These are phyloP conservation scores for Cephus cinctus DNA, from an alignment of 1,140 invertebrate genomes.

Conservation along the genomic window DNA sequence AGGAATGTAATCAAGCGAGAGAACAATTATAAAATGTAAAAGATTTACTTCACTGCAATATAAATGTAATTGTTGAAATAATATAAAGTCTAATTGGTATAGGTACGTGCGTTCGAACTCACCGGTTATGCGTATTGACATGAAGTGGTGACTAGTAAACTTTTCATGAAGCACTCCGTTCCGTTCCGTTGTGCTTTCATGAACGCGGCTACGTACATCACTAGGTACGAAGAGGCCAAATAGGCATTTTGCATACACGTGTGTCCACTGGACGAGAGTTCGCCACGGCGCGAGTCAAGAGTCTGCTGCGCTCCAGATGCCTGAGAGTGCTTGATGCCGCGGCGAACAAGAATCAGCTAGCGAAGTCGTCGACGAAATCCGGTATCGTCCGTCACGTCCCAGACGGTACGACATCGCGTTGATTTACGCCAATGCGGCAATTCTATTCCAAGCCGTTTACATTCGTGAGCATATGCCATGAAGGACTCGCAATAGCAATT, in stretches of 20 bases:
- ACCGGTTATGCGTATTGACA: slow-evolving; percentile 30
- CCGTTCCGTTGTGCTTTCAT: slow-evolving; percentile 13
- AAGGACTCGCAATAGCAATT: slow-evolving; percentile 88
- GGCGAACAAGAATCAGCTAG: no score
- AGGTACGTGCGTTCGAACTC: no score
- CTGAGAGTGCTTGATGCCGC: no score
- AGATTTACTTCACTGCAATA: no score
- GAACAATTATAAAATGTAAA: no score
- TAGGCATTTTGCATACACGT: background rate
- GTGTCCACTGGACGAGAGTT: background rate
- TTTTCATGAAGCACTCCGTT: slow-evolving; percentile 22
- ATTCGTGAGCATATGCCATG: slow-evolving; percentile 84
- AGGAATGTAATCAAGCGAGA: no score
- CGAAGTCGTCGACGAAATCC: no score
- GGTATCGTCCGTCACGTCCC: slow-evolving; percentile 23
- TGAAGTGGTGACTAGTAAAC: slow-evolving; percentile 41
- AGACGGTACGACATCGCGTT: slow-evolving; percentile 59
- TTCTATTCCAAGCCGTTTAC: slow-evolving; percentile 71
- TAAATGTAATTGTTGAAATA: no score
- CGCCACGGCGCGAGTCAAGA: no score
- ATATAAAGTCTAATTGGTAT: no score
- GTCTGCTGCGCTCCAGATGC: no score
- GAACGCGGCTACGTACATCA: background rate
- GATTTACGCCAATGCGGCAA: slow-evolving; percentile 65
- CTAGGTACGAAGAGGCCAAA: background rate